These are phyloP conservation scores for Anticlea derivata DNA, from an alignment of 2,888 invertebrate species.

Conservation along the genomic window DNA sequence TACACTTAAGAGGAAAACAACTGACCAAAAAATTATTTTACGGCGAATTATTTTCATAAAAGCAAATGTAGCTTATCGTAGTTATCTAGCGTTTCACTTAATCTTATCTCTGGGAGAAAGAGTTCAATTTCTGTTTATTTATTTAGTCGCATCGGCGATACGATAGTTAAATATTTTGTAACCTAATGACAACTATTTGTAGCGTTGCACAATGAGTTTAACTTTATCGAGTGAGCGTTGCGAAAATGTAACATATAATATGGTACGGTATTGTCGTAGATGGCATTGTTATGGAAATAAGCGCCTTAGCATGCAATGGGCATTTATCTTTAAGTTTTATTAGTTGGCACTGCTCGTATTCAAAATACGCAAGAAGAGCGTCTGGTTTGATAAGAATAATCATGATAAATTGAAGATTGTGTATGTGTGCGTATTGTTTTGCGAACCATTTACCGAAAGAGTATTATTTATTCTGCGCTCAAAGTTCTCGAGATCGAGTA, in stretches of 20 bases:
- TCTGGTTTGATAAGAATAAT: conserved; percentile 25
- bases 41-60: neutral
- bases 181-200: conserved; percentile 53
- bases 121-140: conserved; percentile 72
- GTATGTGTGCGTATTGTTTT: conserved; percentile 7
- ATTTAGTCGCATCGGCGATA: conserved; percentile 55
- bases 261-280: conserved; percentile 46
- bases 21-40: neutral
- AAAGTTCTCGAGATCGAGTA: conserved; percentile 40
- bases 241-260: conserved; percentile 54
- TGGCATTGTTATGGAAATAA: conserved; percentile 61
- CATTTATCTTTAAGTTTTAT: conserved; percentile 21
- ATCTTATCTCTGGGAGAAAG: conserved; percentile 63
- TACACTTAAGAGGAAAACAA: neutral
- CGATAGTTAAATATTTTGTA: conserved; percentile 71
- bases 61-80: conserved; percentile 17
- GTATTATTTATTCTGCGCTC: conserved; percentile 4
- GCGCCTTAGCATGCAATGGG: conserved; percentile 41
- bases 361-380: conserved; percentile 22
- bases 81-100: conserved; percentile 60
- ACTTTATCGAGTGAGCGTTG: conserved; percentile 48
- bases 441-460: conserved; percentile 12
- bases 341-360: conserved; percentile 14
- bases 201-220: conserved; percentile 54
- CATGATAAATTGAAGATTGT: conserved; percentile 10